phyloP scores from a whole-genome alignment of 1,140 invertebrate species.

The Sitodiplosis mosellana region DNA sequence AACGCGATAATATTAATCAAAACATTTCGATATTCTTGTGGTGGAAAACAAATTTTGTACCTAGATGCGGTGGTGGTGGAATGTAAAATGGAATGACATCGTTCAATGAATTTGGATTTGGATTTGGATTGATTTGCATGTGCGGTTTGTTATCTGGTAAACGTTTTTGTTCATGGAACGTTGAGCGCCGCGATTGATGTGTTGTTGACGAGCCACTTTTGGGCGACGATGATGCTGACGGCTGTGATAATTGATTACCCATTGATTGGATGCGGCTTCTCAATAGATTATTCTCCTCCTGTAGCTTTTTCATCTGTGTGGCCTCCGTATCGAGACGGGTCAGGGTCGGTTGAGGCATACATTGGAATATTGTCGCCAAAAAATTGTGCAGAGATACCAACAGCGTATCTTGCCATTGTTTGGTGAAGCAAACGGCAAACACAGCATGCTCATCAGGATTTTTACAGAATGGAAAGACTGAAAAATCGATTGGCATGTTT shows the following conservation, averaged over 20 bases:
- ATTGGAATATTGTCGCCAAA: slow-evolving; percentile 74
- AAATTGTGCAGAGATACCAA: slow-evolving; percentile 89
- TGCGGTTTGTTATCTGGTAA: slow-evolving; percentile 21
- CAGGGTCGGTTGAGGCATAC: slow-evolving; percentile 65
- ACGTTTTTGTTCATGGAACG: slow-evolving; percentile 12
- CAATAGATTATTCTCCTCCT: slow-evolving; percentile 64
- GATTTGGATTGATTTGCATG: slow-evolving; percentile 29
- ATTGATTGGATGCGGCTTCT: slow-evolving; percentile 30
- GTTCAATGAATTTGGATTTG: slow-evolving; percentile 30
- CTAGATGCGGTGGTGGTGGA: slow-evolving; percentile 47
- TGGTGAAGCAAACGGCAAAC: slow-evolving; percentile 77
- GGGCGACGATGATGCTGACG: background rate
- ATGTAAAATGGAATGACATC: slow-evolving; percentile 36
- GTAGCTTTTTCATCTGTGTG: slow-evolving; percentile 52
- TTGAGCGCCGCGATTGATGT: slow-evolving; percentile 7
- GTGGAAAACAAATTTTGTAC: too few species aligned
- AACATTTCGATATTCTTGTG: too few species aligned
- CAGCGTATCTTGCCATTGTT: slow-evolving; percentile 89
- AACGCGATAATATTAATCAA: too few species aligned
- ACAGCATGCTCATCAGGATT: slow-evolving; percentile 77
- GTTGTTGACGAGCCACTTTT: background rate
- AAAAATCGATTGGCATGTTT: slow-evolving; percentile 14
- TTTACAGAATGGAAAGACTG: slow-evolving; percentile 77
- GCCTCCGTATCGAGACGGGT: slow-evolving; percentile 73
- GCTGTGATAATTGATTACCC: slow-evolving; percentile 16